These are phyloP conservation scores for Syngnathoides biaculeatus DNA, from an alignment of 2,113 vertebrate genomes.

Conservation along the genomic window DNA sequence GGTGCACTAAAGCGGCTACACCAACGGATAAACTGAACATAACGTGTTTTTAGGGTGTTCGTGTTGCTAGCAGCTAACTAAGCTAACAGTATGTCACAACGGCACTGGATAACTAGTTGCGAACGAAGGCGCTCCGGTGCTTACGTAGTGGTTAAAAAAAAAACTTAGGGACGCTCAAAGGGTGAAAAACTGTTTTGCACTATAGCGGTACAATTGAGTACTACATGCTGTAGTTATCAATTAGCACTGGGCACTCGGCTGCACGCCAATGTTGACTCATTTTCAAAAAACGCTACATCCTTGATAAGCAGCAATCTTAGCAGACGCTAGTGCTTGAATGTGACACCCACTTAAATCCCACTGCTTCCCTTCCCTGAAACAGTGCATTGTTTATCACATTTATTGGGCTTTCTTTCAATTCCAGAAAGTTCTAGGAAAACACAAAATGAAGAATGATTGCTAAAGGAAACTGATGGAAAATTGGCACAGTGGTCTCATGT, in stretches of 20 bases:
- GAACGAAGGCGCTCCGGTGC: too few species aligned
- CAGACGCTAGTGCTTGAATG: slow-evolving; percentile 11
- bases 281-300: slow-evolving; percentile 6
- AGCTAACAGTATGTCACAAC: too few species aligned
- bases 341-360: slow-evolving; percentile 42
- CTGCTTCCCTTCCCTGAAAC: slow-evolving; percentile 26
- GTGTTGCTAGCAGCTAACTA: too few species aligned
- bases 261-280: slow-evolving; percentile 6
- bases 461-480: background rate
- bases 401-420: slow-evolving; percentile 21
- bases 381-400: slow-evolving; percentile 32
- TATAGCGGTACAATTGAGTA: too few species aligned
- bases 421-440: background rate
- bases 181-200: too few species aligned
- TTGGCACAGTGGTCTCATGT: background rate
- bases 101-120: too few species aligned
- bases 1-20: too few species aligned
- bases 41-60: too few species aligned
- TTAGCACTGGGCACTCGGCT: slow-evolving; percentile 46
- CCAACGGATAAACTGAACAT: too few species aligned
- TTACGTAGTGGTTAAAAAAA: too few species aligned
- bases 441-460: background rate
- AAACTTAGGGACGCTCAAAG: too few species aligned
- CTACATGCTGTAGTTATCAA: too few species aligned
- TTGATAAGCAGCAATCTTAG: slow-evolving; percentile 23